Base-by-base conservation (phyloP, 2,113 vertebrate genomes). In the Turnix velox region DNA sequence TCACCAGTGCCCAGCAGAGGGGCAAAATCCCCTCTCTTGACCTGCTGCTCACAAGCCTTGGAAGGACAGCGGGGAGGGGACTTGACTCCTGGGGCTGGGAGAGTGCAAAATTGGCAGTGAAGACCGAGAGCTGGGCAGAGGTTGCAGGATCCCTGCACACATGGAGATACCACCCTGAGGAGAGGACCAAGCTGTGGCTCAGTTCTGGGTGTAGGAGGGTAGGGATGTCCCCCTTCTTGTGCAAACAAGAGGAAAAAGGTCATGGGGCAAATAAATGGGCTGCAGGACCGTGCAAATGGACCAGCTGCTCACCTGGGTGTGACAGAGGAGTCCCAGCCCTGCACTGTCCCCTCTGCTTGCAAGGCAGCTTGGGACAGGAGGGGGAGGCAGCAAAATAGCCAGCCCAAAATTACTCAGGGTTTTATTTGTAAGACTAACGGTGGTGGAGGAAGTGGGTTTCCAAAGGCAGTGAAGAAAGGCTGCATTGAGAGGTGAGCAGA, bases 401-500 rank as follows among this genome's bases (percentile, higher is more conserved):
- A 68, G 68, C 65, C 73, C 76, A 80, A 77, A 95, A 88, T 89
- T 78, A 83, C 57, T 84, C 0, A 1, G 76, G 59, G 31, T 76
- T 88, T 92, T 90, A 85, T 87, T 90, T 84, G 84, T 93, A 65
- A 87, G 73, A 42, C 87, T 75, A 65, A 51, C 19, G 39, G 77
- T 88, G 87, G 54, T 80, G 72, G 69, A 95, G 91, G 92, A 96
- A 95, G 71, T 90, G 77, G 51, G 59, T 95, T 97, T 97, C 95
- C 27, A 5, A 74, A 80, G 74, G 61, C 89, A 20, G 87, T 0
- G 3, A 93, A 94, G 92, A 96, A 96, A 95, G 92, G 81, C 87
- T 82, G 92, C 89, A 96, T 94, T 96, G 90, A 97, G 81, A 91
- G 61, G 58, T 52, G 54, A 66, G 84, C 89, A 88, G 87, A 77